These are phyloP conservation scores for Chelidonichthys spinosus DNA, from an alignment of 2,797 vertebrate genomes.

Conservation along the genomic window DNA sequence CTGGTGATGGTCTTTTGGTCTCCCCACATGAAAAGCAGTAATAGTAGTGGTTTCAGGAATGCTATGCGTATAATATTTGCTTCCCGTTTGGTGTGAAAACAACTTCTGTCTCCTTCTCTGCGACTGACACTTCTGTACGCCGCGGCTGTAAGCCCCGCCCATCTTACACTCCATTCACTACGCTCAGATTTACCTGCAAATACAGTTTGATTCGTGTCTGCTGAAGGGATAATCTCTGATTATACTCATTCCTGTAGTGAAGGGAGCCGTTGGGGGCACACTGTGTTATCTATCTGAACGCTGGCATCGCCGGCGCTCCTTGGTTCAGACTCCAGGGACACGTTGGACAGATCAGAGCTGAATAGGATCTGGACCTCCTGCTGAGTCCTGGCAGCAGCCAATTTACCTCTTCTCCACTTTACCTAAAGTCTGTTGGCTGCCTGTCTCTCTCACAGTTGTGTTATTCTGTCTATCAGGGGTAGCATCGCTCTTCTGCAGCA, in stretches of 20 bases:
- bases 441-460: slow-evolving; percentile 21
- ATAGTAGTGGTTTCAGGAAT: no score
- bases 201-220: slow-evolving; percentile 31
- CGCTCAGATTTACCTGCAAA: slow-evolving; percentile 30
- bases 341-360: slow-evolving; percentile 48
- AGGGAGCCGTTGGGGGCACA: background rate
- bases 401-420: slow-evolving; percentile 39
- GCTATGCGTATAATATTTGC: no score
- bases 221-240: slow-evolving; percentile 46
- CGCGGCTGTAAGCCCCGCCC: background rate
- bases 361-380: slow-evolving; percentile 43
- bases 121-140: background rate
- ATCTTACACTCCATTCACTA: background rate
- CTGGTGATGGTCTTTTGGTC: no score
- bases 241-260: slow-evolving; percentile 27
- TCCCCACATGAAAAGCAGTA: no score
- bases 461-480: background rate
- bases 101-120: background rate
- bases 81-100: no score
- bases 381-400: slow-evolving; percentile 42
- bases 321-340: slow-evolving; percentile 43
- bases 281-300: slow-evolving; percentile 4
- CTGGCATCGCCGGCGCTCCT: slow-evolving; percentile 22
- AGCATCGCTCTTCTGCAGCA: slow-evolving; percentile 8
- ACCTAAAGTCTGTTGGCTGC: slow-evolving; percentile 21